Percentiles rank a stretch among this genome's conserved stretches.
phyloP scores from a whole-genome alignment of 1,140 invertebrate species.

The Philotrypesis tridentata region DNA sequence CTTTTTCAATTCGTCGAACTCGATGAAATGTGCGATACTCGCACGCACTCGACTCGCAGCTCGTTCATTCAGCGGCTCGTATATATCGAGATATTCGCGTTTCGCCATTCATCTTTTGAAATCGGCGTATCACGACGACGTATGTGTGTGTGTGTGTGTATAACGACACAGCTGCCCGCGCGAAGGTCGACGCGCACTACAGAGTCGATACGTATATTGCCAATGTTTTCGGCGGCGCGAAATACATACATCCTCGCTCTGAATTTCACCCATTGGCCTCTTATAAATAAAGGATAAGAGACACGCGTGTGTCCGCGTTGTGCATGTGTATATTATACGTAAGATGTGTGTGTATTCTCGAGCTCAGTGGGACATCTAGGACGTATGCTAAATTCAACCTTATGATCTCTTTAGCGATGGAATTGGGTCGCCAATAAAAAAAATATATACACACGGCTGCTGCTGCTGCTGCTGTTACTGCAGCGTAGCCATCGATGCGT shows the following conservation, averaged over 20 bases:
- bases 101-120: conserved; percentile 12
- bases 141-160: too few relatives aligned
- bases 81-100: background rate
- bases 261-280: background rate
- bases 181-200: background rate
- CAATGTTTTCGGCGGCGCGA: background rate
- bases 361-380: conserved; percentile 11
- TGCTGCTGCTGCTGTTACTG: too few relatives aligned
- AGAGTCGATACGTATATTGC: background rate
- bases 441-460: background rate
- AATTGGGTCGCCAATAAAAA: conserved; percentile 32
- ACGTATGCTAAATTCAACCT: conserved; percentile 38
- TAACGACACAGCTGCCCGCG: background rate
- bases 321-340: too few relatives aligned
- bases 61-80: background rate
- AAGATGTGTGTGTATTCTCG: too few relatives aligned
- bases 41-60: too few relatives aligned
- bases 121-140: background rate
- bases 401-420: conserved; percentile 24
- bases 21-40: too few relatives aligned
- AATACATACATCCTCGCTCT: background rate
- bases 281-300: background rate
- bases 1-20: too few relatives aligned
- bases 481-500: too few relatives aligned
- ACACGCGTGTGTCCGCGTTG: too few relatives aligned